phyloP scores from a whole-genome alignment of 2,888 invertebrate species.

The Limnephilus rhombicus region DNA sequence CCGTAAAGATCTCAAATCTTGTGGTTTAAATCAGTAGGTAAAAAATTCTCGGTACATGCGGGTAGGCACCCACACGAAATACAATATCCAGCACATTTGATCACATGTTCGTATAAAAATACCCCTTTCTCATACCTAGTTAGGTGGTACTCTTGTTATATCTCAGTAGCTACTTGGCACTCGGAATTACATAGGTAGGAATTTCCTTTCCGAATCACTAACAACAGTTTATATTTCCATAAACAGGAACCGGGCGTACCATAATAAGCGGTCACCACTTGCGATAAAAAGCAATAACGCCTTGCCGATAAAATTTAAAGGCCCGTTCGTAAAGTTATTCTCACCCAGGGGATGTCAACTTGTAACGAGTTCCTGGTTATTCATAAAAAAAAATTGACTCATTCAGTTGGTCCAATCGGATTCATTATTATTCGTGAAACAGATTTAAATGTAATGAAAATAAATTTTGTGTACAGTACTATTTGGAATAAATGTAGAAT shows the following conservation, averaged over 20 bases:
- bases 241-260: conserved; percentile 30
- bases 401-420: background rate
- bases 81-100: background rate
- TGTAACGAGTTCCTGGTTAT: background rate
- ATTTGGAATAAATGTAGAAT: too few species aligned
- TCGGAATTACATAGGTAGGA: background rate
- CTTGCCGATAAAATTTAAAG: conserved; percentile 43
- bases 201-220: conserved; percentile 31
- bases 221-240: conserved; percentile 30
- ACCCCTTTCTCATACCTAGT: background rate
- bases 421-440: background rate
- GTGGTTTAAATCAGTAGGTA: too few species aligned
- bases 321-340: background rate
- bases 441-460: background rate
- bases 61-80: too few species aligned
- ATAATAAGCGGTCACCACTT: conserved; percentile 36
- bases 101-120: background rate
- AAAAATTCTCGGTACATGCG: too few species aligned
- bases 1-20: too few species aligned
- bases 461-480: too few species aligned
- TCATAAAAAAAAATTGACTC: background rate
- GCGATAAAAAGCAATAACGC: conserved; percentile 40
- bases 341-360: background rate
- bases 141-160: background rate
- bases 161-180: background rate